A percentile compares a stretch with the other conserved stretches of the same genome.
These are phyloP conservation scores for Augochlorella aurata DNA, from an alignment of 2,888 invertebrate genomes.

Conservation along the genomic window DNA sequence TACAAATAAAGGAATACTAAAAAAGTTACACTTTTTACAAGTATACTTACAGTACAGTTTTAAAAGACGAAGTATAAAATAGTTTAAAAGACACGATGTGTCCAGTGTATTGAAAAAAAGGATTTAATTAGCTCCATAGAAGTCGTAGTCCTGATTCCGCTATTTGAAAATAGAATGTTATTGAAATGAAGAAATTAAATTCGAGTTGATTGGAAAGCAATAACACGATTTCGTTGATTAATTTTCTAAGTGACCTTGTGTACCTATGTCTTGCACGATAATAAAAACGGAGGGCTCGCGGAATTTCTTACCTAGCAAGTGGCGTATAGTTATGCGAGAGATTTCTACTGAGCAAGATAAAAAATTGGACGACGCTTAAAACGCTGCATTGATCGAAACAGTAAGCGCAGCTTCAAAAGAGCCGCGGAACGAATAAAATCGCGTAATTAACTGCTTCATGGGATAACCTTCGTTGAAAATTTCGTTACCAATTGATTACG, in stretches of 20 bases:
- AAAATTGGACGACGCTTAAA: slow-evolving; percentile 2
- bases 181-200: not conserved
- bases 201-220: not conserved
- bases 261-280: not conserved
- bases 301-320: not conserved
- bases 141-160: too few species aligned
- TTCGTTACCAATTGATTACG: not conserved
- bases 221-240: not conserved
- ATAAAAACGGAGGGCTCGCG: not conserved
- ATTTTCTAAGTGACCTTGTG: not conserved
- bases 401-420: not conserved
- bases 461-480: not conserved
- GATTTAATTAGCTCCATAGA: too few species aligned
- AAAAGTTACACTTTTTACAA: too few species aligned
- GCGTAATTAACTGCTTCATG: not conserved
- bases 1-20: too few species aligned
- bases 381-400: not conserved
- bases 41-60: too few species aligned
- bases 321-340: slow-evolving; percentile 2
- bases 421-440: not conserved
- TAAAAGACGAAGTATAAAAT: too few species aligned
- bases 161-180: not conserved
- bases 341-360: slow-evolving; percentile 5
- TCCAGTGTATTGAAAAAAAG: too few species aligned
- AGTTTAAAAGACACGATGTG: too few species aligned